Evolutionary conservation across 1,140 invertebrate genomes (phyloP), one percentile per base, ranked within the genome.

Genomic region (Cotesia chilonis): DNA sequence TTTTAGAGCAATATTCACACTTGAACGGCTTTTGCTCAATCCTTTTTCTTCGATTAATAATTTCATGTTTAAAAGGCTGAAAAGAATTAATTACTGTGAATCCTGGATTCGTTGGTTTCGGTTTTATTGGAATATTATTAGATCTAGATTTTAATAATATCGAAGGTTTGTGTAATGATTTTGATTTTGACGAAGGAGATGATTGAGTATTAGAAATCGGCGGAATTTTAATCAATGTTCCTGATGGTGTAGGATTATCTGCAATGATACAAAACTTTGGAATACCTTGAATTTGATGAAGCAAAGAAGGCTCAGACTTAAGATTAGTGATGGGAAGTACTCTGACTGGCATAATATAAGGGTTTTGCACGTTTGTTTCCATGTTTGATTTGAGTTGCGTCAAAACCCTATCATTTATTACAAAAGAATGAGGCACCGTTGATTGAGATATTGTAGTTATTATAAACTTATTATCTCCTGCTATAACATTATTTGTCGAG

Each of bases 231-330:
- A 66, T 38, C 14, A 68, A 63, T 20, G 65, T 54, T 36, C 20
- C 41, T 14, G 68, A 20, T 10, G 61, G 7, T 60, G 57, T 36
- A 38, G 68, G 6, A 55, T 78, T 77, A 20, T 85, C 81, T 3
- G 84, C 73, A 71, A 86, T 79, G 4, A 86, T 82, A 66, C 85
- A 85, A 63, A 84, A 86, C 70, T 81, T 84, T 7, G 85, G 85
- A 41, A 85, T 77, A 6, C 83, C 85, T 37, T 85, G 83, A 2
- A 78, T 81, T 61, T 82, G 81, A 70, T 85, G 83, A 12, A 83
- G 38, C n/a, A 86, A 71, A 0, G 85, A 83, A 4, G 85, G 84
- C 55, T 82, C 74, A 4, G 79, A 81, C 57, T 84, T 85, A 57
- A 85, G 76, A 14, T 83, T 83, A 3, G 82, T 79, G 65, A 87